Evolutionary conservation across 35 echinoderm and acorn worm species (phyloP), one percentile per base, ranked within the genome.

Genomic region (Apostichopus parvimensis): DNA sequence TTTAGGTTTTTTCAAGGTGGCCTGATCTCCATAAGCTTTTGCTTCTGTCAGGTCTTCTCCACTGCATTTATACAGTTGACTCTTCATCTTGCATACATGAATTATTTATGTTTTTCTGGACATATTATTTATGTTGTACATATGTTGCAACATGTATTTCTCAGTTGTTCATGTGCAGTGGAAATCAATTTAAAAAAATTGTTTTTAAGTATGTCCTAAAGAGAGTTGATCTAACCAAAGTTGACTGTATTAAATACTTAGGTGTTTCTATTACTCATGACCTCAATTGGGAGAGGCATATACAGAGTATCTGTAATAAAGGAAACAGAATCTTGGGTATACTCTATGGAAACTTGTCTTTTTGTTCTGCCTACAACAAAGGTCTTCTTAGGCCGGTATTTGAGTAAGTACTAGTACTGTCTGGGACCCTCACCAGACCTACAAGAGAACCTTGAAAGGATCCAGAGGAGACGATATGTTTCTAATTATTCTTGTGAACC

Each of bases 181-280:
- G 0, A 45, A 45, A 45, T 45, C 1, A 4, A 45, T 45, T 45
- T 45, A 45, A 45, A 45, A 45, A 45, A 45, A 4, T 45, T 45
- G 34, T 45, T 45, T 45, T 45, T 45, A 45, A 45, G 34, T 45
- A 45, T 4, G 34, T 45, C 34, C 34, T 45, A 45, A 45, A 45
- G 34, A 45, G 34, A 45, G 77, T 78, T 20, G 2, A 78, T 20
- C 21, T 23, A 78, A 66, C 62, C 9, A 66, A 66, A 17, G 62
- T 66, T 9, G 62, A 66, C 15, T 12, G 0, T 20, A 78, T 78
- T 23, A 9, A 23, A 20, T 23, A 78, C 77, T 12, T 78, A 20
- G 77, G 77, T 78, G 77, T 78, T 34, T 17, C 0, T 78, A 78
- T 78, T 20, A 78, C 77, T 78, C 11, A 78, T 22, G 77, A 78